phyloP scores from a whole-genome alignment of 2,797 vertebrate genomes.

The Sebastes oblongus region DNA sequence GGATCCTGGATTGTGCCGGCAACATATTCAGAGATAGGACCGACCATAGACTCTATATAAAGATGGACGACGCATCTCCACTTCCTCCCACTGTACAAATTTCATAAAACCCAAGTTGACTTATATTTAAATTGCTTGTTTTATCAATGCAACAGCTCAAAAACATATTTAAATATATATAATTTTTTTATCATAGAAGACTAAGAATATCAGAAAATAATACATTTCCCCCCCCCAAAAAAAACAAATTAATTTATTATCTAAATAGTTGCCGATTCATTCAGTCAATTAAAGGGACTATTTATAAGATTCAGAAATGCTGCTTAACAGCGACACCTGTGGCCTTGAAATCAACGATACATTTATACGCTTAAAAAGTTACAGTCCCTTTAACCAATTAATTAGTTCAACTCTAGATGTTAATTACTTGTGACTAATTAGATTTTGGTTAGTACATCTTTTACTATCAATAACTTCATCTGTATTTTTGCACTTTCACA shows the following conservation, averaged over 20 bases:
- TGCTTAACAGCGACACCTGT: too few relatives aligned
- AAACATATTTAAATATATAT: background rate
- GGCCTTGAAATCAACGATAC: too few relatives aligned
- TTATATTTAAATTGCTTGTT: background rate
- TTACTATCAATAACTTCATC: background rate
- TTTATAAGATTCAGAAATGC: too few relatives aligned
- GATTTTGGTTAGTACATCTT: background rate
- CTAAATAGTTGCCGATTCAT: too few relatives aligned
- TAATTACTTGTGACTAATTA: background rate
- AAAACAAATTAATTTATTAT: fast-evolving
- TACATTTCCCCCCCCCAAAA: too few relatives aligned
- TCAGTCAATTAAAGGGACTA: too few relatives aligned
- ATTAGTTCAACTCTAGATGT: background rate
- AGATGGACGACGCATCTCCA: too few relatives aligned
- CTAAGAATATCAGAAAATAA: too few relatives aligned
- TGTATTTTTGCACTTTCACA: background rate
- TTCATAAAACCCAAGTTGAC: background rate
- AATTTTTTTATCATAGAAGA: background rate
- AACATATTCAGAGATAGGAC: background rate
- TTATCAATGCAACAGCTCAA: background rate
- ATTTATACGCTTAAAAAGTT: too few relatives aligned
- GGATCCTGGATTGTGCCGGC: background rate
- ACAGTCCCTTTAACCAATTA: background rate
- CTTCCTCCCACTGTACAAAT: background rate
- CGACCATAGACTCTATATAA: background rate